These are phyloP conservation scores for Cotesia chilonis DNA, from an alignment of 1,140 invertebrate genomes.

Conservation along the genomic window DNA sequence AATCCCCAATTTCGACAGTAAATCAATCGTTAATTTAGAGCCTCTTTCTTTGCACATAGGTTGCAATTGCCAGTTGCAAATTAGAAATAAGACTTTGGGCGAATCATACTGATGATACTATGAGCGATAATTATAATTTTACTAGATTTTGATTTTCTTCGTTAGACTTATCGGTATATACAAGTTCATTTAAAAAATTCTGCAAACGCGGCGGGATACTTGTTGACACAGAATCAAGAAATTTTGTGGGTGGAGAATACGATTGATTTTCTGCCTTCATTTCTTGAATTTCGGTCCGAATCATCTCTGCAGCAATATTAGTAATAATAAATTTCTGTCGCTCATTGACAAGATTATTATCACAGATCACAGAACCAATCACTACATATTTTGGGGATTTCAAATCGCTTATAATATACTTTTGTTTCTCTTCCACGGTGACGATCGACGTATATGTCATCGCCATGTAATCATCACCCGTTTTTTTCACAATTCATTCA, in stretches of 20 bases:
- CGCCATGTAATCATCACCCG: constrained; percentile 17
- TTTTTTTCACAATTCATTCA: constrained; percentile 4
- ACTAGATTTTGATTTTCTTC: background rate
- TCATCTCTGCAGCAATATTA: constrained; percentile 22
- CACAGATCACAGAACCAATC: constrained; percentile 24
- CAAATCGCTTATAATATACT: constrained; percentile 16
- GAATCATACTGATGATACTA: constrained; percentile 10
- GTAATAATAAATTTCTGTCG: constrained; percentile 11
- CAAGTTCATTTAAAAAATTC: constrained; percentile 18
- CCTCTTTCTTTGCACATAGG: constrained; percentile 26
- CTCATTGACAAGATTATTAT: constrained; percentile 2
- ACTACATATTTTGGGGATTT: constrained; percentile 10
- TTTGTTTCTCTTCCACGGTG: constrained; percentile 5
- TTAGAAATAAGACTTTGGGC: constrained; percentile 26
- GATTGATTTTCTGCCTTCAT: background rate
- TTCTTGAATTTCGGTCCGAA: background rate
- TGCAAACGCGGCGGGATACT: constrained; percentile 4
- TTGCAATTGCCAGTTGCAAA: constrained; percentile 28
- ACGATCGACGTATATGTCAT: constrained; percentile 10
- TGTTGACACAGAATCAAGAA: constrained; percentile 11
- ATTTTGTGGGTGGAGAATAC: constrained; percentile 18
- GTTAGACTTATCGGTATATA: background rate
- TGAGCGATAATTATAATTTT: constrained; percentile 13
- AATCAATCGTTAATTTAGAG: constrained; percentile 24
- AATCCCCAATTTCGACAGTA: constrained; percentile 18